These are phyloP conservation scores for Cryptotis parvus DNA, from an alignment of 2,113 vertebrate species.

Conservation along the genomic window DNA sequence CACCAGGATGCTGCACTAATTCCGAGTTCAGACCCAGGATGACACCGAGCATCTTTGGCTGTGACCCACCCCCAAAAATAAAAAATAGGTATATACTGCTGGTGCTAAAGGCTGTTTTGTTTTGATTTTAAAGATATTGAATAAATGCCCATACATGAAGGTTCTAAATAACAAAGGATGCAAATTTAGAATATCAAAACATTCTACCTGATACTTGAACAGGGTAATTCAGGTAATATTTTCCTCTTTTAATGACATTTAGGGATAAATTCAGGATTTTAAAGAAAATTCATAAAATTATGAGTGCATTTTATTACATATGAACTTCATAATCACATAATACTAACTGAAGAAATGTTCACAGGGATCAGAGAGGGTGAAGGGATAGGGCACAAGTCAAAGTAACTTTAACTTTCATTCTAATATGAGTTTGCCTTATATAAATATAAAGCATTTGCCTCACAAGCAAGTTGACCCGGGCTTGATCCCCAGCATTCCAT, in stretches of 20 bases:
- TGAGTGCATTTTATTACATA: background rate
- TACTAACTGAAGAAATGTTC: background rate
- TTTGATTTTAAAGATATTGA: background rate
- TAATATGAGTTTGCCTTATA: no score
- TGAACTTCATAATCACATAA: background rate
- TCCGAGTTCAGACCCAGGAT: no score
- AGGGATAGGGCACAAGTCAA: no score
- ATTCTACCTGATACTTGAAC: background rate
- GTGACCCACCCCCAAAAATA: no score
- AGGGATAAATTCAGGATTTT: background rate
- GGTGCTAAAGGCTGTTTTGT: conserved; percentile 37
- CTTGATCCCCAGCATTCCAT: no score
- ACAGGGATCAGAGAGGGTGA: no score
- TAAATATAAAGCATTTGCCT: no score
- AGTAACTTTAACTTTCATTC: no score
- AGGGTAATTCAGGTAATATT: background rate
- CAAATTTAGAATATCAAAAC: background rate
- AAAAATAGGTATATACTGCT: conserved; percentile 12
- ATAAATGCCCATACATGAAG: background rate
- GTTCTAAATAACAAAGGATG: background rate
- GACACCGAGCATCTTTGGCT: no score
- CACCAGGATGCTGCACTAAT: no score
- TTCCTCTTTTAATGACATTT: background rate
- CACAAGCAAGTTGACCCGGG: no score
- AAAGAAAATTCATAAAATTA: conserved; percentile 9